These are phyloP conservation scores for Muscicapa comitata DNA, from an alignment of 2,797 vertebrate genomes.

Conservation along the genomic window DNA sequence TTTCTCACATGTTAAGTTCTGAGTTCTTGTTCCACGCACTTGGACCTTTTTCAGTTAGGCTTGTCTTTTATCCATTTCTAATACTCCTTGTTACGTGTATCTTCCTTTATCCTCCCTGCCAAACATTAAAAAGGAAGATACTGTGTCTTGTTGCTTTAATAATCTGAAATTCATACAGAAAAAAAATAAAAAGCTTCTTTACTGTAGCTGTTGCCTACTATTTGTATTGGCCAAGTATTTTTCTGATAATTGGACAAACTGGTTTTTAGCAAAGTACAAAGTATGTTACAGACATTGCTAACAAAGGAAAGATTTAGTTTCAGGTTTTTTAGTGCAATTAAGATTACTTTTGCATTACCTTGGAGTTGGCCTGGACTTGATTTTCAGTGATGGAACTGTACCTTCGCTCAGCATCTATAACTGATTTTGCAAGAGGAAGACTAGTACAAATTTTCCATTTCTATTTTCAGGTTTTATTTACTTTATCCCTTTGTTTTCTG, in stretches of 20 bases:
- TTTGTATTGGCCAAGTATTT: not conserved
- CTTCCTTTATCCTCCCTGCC: not conserved
- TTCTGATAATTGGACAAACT: not conserved
- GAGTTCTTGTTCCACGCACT: not conserved
- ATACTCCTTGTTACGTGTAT: not conserved
- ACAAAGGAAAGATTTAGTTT: not conserved
- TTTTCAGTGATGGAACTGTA: not conserved
- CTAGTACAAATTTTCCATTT: not conserved
- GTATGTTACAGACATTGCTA: not conserved
- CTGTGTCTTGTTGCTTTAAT: not conserved
- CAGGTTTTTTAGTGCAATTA: not conserved
- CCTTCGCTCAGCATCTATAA: not conserved
- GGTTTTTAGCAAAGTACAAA: not conserved
- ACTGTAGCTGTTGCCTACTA: not conserved
- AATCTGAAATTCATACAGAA: not conserved
- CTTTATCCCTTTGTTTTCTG: constrained; percentile 5
- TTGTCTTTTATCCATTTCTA: not conserved
- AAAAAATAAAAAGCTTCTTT: not conserved
- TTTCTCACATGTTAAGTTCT: not conserved
- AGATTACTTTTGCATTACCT: not conserved
- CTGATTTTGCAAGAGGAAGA: not conserved
- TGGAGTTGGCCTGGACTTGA: not conserved
- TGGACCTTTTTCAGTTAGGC: not conserved
- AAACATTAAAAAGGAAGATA: not conserved
- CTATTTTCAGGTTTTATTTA: constrained; percentile 26